A percentile compares a stretch with the other conserved stretches of the same genome.
These are phyloP conservation scores for Gila orcuttii DNA, from an alignment of 2,113 vertebrate species.

Conservation along the genomic window DNA sequence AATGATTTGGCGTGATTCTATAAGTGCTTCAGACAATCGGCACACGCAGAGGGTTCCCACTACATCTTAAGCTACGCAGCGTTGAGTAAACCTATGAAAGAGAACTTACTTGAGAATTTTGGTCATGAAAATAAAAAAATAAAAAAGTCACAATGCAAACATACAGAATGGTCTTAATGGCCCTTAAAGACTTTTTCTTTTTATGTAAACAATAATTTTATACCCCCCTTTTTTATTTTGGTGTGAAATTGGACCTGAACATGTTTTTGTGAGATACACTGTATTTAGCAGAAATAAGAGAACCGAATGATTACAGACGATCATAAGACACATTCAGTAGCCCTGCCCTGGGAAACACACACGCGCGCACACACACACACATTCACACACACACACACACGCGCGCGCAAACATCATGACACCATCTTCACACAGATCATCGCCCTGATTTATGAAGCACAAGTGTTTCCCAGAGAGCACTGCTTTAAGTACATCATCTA, in stretches of 20 bases:
- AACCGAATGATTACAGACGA: background rate
- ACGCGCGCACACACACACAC: background rate
- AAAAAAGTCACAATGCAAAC: background rate
- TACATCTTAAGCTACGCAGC: no score
- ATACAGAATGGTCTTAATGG: no score
- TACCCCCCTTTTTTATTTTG: no score
- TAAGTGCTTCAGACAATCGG: no score
- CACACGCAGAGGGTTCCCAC: no score
- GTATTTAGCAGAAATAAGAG: background rate
- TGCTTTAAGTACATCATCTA: background rate
- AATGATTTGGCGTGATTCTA: no score
- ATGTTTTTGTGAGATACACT: background rate
- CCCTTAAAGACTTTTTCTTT: background rate
- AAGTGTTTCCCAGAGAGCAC: background rate
- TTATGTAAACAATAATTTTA: background rate
- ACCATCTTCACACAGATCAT: background rate
- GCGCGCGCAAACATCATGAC: background rate
- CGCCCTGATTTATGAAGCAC: constrained; percentile 15
- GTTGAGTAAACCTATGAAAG: no score
- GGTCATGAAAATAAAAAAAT: background rate
- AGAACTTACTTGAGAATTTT: background rate
- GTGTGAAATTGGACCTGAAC: background rate
- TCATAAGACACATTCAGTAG: background rate
- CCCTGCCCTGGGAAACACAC: background rate
- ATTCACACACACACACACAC: background rate